Evolutionary conservation across 2,888 invertebrate genomes (phyloP).

Genomic region (Agonopterix heracliana): DNA sequence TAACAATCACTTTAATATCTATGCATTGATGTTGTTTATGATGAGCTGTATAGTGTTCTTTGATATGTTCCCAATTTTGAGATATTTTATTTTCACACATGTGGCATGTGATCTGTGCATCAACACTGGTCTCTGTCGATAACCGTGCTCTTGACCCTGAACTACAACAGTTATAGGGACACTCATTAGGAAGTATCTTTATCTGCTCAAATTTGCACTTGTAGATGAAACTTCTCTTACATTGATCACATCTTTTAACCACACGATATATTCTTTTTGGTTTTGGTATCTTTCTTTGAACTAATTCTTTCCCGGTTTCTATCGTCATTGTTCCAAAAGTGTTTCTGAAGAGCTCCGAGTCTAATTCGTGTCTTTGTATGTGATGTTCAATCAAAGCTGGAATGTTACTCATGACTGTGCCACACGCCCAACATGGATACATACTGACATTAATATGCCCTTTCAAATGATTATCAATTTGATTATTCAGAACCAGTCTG

Average conservation of each 20-base stretch:
- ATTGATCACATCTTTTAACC: slow-evolving; percentile 51
- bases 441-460: slow-evolving; percentile 31
- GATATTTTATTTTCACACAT: slow-evolving; percentile 44
- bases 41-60: slow-evolving; percentile 44
- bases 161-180: slow-evolving; percentile 48
- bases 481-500: slow-evolving; percentile 44
- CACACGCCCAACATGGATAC: slow-evolving; percentile 60
- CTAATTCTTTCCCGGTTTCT: slow-evolving; percentile 15
- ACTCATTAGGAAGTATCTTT: slow-evolving; percentile 42
- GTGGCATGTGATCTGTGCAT: slow-evolving; percentile 34
- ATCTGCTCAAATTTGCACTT: slow-evolving; percentile 51
- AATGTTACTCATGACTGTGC: slow-evolving; percentile 32
- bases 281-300: slow-evolving; percentile 3
- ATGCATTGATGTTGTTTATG: slow-evolving; percentile 51
- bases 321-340: slow-evolving; percentile 15
- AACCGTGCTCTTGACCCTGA: slow-evolving; percentile 14
- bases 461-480: slow-evolving; percentile 47
- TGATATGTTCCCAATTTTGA: slow-evolving; percentile 49
- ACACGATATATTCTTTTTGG: slow-evolving; percentile 35
- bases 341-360: slow-evolving; percentile 18
- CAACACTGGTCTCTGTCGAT: slow-evolving; percentile 10
- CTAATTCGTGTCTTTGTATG: slow-evolving; percentile 30
- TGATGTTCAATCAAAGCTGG: slow-evolving; percentile 41
- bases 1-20: slow-evolving; percentile 41
- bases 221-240: slow-evolving; percentile 48